A percentile compares a stretch with the other conserved stretches of the same genome.
Conservation (phyloP, 1,140 invertebrate genomes). For the Achatina immaculata region DNA sequence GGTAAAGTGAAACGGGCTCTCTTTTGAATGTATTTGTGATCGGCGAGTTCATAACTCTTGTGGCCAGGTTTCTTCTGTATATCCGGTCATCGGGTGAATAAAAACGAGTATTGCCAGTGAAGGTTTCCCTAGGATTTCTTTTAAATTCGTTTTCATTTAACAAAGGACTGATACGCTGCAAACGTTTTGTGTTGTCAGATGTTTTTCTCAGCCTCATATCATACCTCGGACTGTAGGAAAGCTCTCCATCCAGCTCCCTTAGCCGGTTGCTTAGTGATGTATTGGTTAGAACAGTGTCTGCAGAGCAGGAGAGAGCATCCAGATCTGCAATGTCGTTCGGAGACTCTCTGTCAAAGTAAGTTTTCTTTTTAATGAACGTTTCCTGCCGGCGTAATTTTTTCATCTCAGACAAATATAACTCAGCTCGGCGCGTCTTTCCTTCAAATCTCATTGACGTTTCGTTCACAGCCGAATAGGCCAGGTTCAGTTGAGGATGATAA, state of each 20-base stretch:
- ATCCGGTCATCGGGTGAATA: too few species aligned
- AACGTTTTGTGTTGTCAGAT: too few species aligned
- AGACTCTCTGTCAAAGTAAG: not conserved
- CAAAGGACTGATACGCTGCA: too few species aligned
- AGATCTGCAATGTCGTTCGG: not conserved
- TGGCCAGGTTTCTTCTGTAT: too few species aligned
- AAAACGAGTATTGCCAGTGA: too few species aligned
- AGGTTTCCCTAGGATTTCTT: too few species aligned
- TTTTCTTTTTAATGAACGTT: not conserved
- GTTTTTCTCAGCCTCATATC: too few species aligned
- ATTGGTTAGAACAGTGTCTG: not conserved
- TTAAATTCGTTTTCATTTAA: too few species aligned
- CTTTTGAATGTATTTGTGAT: too few species aligned
- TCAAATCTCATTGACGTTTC: not conserved
- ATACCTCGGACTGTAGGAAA: not conserved
- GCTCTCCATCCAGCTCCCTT: not conserved
- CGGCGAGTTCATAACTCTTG: too few species aligned
- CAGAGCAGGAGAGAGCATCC: not conserved
- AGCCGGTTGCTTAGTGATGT: not conserved
- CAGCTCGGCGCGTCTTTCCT: not conserved
- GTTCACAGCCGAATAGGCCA: not conserved
- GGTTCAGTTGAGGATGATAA: not conserved
- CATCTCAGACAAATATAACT: not conserved
- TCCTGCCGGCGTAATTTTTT: not conserved
- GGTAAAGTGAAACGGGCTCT: too few species aligned